These are phyloP conservation scores for Dynastes hyllus DNA, from an alignment of 2,888 invertebrate genomes.

Conservation along the genomic window DNA sequence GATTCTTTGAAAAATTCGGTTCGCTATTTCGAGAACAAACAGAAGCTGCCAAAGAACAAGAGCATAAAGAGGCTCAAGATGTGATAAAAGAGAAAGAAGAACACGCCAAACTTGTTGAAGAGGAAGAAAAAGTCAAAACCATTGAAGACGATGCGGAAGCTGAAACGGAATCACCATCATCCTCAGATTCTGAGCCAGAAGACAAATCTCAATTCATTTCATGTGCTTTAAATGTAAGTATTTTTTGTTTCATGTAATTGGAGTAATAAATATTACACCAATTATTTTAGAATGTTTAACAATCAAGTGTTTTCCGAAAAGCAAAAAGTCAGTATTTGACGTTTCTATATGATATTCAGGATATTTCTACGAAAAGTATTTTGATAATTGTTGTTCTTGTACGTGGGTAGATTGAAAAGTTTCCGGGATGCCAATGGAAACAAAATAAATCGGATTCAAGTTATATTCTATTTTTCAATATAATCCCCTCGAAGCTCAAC, in stretches of 20 bases:
- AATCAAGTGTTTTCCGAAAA: no score
- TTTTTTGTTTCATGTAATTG: background rate
- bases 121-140: constrained; percentile 49
- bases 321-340: no score
- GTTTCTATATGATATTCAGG: no score
- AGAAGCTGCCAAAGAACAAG: constrained; percentile 74
- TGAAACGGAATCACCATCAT: constrained; percentile 67
- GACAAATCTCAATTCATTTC: constrained; percentile 67
- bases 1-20: constrained; percentile 89
- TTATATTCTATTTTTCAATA: no score
- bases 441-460: no score
- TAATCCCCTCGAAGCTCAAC: no score
- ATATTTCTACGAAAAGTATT: no score
- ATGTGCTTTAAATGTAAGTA: constrained; percentile 51
- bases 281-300: no score
- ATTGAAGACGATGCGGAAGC: constrained; percentile 53
- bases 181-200: constrained; percentile 78
- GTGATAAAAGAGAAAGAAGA: constrained; percentile 68
- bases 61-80: constrained; percentile 64
- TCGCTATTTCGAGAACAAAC: constrained; percentile 80
- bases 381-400: no score
- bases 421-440: no score
- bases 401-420: no score
- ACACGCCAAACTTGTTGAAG: constrained; percentile 44
- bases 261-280: no score